Percentiles rank a stretch among this genome's conserved stretches.
Conservation (phyloP, 2,888 invertebrate species). For the Athalia cordata region DNA sequence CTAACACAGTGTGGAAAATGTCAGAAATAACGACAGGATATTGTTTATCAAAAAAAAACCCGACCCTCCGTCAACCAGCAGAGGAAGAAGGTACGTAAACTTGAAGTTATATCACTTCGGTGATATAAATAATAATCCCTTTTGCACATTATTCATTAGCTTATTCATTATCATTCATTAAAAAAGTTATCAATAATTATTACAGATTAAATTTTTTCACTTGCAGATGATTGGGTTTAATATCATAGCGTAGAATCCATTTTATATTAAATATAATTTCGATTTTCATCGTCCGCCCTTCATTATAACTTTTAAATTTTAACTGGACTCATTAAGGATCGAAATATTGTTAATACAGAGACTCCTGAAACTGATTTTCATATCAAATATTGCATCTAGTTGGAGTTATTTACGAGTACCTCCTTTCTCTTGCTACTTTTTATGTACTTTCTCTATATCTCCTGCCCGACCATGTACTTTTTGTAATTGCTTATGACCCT, state of each 20-base stretch:
- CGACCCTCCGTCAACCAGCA: conserved; percentile 29
- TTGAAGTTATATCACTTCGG: conserved; percentile 29
- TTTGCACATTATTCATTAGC: neutral
- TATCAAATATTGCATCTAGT: neutral
- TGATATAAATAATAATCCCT: conserved; percentile 11
- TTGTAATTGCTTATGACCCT: neutral
- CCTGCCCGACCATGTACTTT: neutral
- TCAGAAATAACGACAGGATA: conserved; percentile 36
- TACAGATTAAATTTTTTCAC: neutral
- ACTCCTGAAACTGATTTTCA: too few relatives aligned
- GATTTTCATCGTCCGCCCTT: too few relatives aligned
- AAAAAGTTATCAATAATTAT: neutral
- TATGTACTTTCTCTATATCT: neutral
- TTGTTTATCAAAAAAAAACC: conserved; percentile 1
- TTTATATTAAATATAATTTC: neutral
- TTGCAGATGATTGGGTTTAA: neutral
- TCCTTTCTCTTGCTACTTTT: neutral
- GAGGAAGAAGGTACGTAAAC: conserved; percentile 35
- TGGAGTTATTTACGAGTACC: neutral
- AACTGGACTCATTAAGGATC: too few relatives aligned
- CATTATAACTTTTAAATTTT: neutral
- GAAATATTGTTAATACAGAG: too few relatives aligned
- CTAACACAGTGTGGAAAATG: conserved; percentile 44
- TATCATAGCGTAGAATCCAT: conserved; percentile 2
- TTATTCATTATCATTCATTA: conserved; percentile 2